Conservation (phyloP, 2,797 vertebrate genomes). For the Sparus aurata region DNA sequence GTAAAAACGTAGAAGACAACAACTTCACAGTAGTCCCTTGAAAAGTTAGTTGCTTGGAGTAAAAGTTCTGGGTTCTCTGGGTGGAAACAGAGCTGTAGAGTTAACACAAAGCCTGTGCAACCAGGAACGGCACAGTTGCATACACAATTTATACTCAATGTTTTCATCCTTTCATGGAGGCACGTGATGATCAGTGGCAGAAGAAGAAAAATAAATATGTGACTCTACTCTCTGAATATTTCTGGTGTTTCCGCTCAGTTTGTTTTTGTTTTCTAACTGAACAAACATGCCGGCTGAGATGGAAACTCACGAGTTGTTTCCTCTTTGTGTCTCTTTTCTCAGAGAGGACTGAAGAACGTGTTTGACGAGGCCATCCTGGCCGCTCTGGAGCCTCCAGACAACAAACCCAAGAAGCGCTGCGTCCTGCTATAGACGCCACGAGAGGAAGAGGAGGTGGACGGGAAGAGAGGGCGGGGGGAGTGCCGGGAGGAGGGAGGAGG, state of each 20-base stretch:
- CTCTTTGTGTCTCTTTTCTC: conserved; percentile 1
- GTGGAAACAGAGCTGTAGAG: too few relatives aligned
- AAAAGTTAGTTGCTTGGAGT: too few relatives aligned
- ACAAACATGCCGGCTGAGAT: too few relatives aligned
- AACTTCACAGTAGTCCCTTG: too few relatives aligned
- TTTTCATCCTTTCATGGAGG: neutral
- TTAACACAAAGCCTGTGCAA: too few relatives aligned
- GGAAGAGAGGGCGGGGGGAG: neutral
- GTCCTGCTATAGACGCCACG: conserved; percentile 75
- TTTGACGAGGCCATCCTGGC: conserved; percentile 87
- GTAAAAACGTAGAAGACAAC: too few relatives aligned
- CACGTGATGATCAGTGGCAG: neutral
- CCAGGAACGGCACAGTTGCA: neutral
- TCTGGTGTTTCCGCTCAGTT: neutral
- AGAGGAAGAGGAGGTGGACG: conserved; percentile 6
- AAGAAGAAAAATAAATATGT: neutral
- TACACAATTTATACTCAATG: neutral
- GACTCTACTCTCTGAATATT: neutral
- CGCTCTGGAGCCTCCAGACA: conserved; percentile 85
- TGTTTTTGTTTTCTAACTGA: neutral
- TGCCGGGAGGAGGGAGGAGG: neutral
- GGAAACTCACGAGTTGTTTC: neutral
- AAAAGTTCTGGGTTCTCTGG: too few relatives aligned
- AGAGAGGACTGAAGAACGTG: conserved; percentile 86
- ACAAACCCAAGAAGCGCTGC: conserved; percentile 84